Evolutionary conservation across 2,113 vertebrate species (phyloP).

Genomic region (Merops nubicus): DNA sequence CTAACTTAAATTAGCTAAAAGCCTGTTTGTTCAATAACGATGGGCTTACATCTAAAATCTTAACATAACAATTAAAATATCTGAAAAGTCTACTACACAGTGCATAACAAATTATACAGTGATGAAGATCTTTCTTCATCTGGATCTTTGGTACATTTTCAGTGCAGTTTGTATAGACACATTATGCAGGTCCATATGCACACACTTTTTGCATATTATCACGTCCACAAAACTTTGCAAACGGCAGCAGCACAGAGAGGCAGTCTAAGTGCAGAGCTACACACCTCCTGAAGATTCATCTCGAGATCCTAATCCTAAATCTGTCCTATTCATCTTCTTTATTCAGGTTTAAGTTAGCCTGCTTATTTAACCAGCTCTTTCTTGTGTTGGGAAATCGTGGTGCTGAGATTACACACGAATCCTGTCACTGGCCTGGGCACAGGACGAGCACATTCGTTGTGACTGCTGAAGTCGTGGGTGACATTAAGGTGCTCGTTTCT

Average conservation of each 20-base stretch:
- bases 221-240: not conserved
- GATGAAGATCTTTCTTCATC: not conserved
- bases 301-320: not conserved
- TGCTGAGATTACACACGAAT: not conserved
- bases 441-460: not conserved
- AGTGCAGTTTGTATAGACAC: not conserved
- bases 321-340: accelerated
- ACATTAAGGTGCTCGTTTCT: accelerated
- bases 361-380: not conserved
- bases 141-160: not conserved
- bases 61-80: not conserved
- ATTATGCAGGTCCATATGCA: not conserved
- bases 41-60: not conserved
- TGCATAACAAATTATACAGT: not conserved
- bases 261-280: not conserved
- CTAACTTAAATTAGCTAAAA: slow-evolving; percentile 46
- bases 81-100: not conserved
- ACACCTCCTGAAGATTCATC: not conserved
- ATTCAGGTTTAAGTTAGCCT: not conserved
- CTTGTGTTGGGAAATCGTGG: not conserved
- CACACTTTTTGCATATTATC: not conserved
- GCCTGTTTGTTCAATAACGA: slow-evolving; percentile 3
- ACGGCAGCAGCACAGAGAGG: not conserved
- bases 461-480: not conserved
- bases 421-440: not conserved